Percentiles rank a stretch among this genome's conserved stretches.
Conservation (phyloP, 2,888 invertebrate species). For the Dysmachus trigonus region DNA sequence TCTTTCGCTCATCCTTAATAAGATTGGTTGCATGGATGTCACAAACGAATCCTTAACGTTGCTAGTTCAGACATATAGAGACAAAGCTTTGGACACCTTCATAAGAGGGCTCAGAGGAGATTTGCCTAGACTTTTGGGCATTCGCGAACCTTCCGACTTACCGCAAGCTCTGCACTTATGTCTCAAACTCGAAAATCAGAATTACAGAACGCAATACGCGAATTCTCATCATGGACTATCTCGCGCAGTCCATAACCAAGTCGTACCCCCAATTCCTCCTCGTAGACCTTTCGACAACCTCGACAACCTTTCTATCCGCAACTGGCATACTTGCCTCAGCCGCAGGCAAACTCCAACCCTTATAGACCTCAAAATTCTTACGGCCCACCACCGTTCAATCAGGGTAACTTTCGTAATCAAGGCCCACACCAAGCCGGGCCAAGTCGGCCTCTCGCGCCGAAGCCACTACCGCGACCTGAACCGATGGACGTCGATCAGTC, state of each 20-base stretch:
- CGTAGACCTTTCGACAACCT: no score
- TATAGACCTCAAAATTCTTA: background rate
- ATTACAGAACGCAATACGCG: background rate
- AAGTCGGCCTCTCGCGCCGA: background rate
- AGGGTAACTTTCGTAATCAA: background rate
- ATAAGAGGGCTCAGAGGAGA: background rate
- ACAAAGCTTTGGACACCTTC: background rate
- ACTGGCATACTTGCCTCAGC: background rate
- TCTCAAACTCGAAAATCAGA: background rate
- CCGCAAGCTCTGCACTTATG: background rate
- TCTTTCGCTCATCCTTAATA: background rate
- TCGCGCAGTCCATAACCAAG: background rate
- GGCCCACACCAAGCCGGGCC: background rate
- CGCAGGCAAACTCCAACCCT: background rate
- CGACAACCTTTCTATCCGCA: background rate
- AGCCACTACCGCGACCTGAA: background rate
- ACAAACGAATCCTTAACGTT: background rate
- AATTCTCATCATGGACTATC: background rate
- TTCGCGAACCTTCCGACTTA: background rate
- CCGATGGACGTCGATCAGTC: background rate
- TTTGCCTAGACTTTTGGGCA: background rate
- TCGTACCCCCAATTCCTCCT: background rate
- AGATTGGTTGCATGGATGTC: background rate
- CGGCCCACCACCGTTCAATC: background rate
- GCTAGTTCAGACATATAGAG: background rate